Conservation (phyloP, 2,888 invertebrate genomes). For the Lasioglossum malachurum region DNA sequence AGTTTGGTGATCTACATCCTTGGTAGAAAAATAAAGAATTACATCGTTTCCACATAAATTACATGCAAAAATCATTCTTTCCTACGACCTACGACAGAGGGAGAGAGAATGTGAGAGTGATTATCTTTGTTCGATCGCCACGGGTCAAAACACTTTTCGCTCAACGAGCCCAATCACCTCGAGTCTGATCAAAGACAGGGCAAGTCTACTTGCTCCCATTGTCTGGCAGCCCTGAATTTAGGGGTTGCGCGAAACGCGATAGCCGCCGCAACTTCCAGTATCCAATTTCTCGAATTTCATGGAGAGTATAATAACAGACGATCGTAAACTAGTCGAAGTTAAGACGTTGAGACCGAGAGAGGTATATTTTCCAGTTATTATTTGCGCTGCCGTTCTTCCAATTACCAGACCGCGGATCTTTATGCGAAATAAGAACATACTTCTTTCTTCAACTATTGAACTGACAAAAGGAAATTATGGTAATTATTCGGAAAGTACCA, state of each 20-base stretch:
- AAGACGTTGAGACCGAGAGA: not conserved
- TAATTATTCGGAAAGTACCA: too few species aligned
- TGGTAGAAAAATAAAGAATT: too few species aligned
- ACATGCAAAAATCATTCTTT: too few species aligned
- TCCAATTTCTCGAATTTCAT: conserved; percentile 14
- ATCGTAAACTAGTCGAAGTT: not conserved
- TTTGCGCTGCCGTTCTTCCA: not conserved
- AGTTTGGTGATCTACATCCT: too few species aligned
- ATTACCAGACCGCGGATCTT: not conserved
- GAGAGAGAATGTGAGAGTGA: too few species aligned
- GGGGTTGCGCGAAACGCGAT: not conserved
- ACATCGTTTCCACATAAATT: too few species aligned
- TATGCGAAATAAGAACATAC: not conserved
- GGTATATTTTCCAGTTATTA: not conserved
- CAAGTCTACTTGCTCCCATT: conserved; percentile 27
- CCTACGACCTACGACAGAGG: not conserved
- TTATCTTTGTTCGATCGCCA: conserved; percentile 21
- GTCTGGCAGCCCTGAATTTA: not conserved
- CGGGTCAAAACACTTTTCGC: conserved; percentile 23
- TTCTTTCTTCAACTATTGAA: too few species aligned
- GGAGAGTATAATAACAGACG: not conserved
- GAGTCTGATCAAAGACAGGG: conserved; percentile 31
- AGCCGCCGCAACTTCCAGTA: not conserved
- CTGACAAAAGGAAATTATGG: too few species aligned
- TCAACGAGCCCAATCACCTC: not conserved